Percentiles rank a stretch among this genome's conserved stretches.
phyloP scores from a whole-genome alignment of 2,797 vertebrate genomes.

The Spinibarbus caldwelli region DNA sequence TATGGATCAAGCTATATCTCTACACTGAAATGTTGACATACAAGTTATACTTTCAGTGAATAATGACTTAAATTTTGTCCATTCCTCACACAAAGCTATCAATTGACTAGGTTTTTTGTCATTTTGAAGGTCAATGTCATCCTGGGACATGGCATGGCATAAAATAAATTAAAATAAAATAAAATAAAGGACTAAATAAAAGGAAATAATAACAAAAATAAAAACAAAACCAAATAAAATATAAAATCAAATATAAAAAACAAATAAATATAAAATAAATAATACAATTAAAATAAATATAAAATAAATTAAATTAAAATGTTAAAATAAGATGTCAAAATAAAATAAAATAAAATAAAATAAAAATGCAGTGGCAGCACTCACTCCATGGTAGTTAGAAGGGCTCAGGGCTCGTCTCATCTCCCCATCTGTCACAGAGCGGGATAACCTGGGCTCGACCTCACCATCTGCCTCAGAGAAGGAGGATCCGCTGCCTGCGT shows the following conservation, averaged over 20 bases:
- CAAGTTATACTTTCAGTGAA: neutral
- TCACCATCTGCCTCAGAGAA: slow-evolving; percentile 86
- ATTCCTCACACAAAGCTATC: neutral
- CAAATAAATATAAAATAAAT: neutral
- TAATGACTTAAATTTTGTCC: neutral
- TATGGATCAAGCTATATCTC: neutral
- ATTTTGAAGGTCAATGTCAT: neutral
- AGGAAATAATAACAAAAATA: neutral
- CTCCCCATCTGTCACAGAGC: slow-evolving; percentile 90
- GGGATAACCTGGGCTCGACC: slow-evolving; percentile 84
- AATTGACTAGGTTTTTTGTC: neutral
- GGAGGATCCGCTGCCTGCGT: slow-evolving; percentile 77
- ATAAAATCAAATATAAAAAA: neutral
- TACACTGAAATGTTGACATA: neutral
- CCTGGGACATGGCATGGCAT: neutral
- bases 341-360: neutral
- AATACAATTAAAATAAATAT: neutral
- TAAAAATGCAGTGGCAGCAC: slow-evolving; percentile 59
- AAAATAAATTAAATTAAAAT: neutral
- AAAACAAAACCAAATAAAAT: neutral
- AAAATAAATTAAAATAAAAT: neutral
- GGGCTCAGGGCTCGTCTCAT: slow-evolving; percentile 86
- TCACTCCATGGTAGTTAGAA: slow-evolving; percentile 87
- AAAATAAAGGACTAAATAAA: neutral
- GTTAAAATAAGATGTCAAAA: neutral